Evolutionary conservation across 2,113 vertebrate genomes (phyloP).

Genomic region (Hemichromis elongatus): DNA sequence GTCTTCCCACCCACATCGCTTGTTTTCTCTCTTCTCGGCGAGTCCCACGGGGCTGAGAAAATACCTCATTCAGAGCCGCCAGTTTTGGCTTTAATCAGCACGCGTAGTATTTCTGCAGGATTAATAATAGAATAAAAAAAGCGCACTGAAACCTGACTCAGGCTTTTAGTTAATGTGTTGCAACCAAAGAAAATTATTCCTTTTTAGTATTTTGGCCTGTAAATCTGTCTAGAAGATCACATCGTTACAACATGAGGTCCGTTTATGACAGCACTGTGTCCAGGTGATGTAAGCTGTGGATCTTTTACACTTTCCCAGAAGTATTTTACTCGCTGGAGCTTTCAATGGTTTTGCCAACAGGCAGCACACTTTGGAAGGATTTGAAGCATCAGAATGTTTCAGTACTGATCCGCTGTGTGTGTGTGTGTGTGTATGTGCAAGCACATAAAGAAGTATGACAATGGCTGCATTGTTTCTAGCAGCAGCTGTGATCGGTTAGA

Average conservation of each 20-base stretch:
- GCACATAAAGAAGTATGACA: slow-evolving; percentile 28
- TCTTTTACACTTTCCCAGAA: not conserved
- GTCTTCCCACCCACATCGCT: not conserved
- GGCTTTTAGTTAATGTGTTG: slow-evolving; percentile 1
- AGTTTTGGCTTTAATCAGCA: slow-evolving; percentile 37
- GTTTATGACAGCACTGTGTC: not conserved
- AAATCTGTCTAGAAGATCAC: not conserved
- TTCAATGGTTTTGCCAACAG: not conserved
- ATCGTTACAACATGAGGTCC: not conserved
- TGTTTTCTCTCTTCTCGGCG: not conserved
- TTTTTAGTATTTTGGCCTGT: not conserved
- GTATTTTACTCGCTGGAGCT: not conserved
- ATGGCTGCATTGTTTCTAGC: slow-evolving; percentile 47
- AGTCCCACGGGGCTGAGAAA: slow-evolving; percentile 13
- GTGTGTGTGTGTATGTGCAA: not conserved
- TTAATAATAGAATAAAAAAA: not conserved
- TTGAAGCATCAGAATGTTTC: not conserved
- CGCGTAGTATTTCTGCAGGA: slow-evolving; percentile 1
- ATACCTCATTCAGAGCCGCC: slow-evolving; percentile 32
- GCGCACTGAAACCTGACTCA: not conserved
- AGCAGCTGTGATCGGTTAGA: slow-evolving; percentile 58
- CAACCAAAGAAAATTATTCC: not conserved
- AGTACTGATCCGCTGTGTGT: not conserved
- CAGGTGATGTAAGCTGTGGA: not conserved
- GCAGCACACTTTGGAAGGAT: not conserved